Base-by-base conservation (phyloP, 2,888 invertebrate genomes). In the Schrankia costaestrigalis region DNA sequence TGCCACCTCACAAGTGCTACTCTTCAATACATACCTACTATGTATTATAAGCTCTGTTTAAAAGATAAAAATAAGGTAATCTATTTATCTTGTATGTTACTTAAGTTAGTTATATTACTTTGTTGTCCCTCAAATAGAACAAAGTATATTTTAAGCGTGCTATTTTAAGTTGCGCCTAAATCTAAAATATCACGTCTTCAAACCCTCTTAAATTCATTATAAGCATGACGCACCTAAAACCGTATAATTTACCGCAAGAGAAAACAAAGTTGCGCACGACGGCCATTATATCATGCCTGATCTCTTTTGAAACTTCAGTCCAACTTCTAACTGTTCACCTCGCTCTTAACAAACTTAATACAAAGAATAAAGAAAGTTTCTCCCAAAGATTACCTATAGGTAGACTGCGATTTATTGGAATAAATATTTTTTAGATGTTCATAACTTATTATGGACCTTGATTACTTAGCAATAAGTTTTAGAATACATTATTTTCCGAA, bases 161-260 rank as follows among this genome's bases (percentile, higher is more conserved):
- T n/a, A n/a, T n/a, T n/a, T n/a, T n/a, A n/a, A n/a, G n/a, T n/a
- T n/a, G n/a, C n/a, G n/a, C n/a, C n/a, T n/a, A n/a, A n/a, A n/a
- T n/a, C n/a, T n/a, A n/a, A n/a, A n/a, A n/a, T n/a, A n/a, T n/a
- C n/a, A n/a, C n/a, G n/a, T n/a, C n/a, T n/a, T n/a, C n/a, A n/a
- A n/a, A n/a, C n/a, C 14, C 15, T 12, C 14, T 12, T 6, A 40
- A 50, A 37, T 27, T 34, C 26, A 35, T 35, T 25, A 32, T 34
- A 49, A 49, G 30, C 36, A 38, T 53, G 52, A 52, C 46, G 11
- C 30, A 21, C 13, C 34, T 29, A 32, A 32, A 32, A 42, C 31
- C 31, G 40, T 46, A 40, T 46, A 54, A 52, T 54, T 54, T 52
- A 52, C 52, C 46, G 46, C 40, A 30, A 40, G 41, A 37, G 35